These are phyloP conservation scores for Seira sanloemensis DNA, from an alignment of 2,888 invertebrate species.

Conservation along the genomic window DNA sequence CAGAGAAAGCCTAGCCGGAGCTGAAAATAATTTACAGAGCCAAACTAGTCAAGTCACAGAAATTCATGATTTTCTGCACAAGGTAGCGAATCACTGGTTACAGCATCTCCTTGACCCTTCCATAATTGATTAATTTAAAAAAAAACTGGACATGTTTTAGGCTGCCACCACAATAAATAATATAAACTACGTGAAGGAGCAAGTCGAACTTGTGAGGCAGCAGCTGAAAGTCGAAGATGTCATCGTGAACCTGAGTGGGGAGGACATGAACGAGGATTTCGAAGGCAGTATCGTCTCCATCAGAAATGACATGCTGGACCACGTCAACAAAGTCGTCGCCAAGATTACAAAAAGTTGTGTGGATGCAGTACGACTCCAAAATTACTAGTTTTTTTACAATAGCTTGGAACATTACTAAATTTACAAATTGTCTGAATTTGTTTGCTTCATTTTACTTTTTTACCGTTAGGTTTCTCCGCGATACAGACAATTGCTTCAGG, in stretches of 20 bases:
- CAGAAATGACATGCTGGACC: conserved; percentile 27
- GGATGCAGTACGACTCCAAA: conserved; percentile 11
- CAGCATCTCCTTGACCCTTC: no score
- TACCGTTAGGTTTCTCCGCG: conserved; percentile 26
- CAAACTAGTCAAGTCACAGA: neutral
- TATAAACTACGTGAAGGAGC: conserved; percentile 58
- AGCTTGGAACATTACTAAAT: neutral
- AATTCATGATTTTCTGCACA: conserved; percentile 9
- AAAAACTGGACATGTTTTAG: no score
- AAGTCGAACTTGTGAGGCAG: conserved; percentile 20
- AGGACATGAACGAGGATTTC: neutral
- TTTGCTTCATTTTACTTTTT: no score
- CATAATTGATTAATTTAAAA: no score
- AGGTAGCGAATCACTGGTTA: no score
- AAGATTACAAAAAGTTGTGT: conserved; percentile 22
- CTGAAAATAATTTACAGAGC: no score
- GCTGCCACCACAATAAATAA: conserved; percentile 51
- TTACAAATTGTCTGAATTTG: neutral
- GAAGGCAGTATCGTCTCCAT: conserved; percentile 34
- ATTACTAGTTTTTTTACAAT: neutral
- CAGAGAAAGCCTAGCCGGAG: neutral
- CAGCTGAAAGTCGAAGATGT: conserved; percentile 43
- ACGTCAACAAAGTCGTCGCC: conserved; percentile 8
- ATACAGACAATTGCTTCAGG: conserved; percentile 23
- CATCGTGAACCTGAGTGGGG: neutral